These are phyloP conservation scores for Morone saxatilis DNA, from an alignment of 2,113 vertebrate genomes.

Conservation along the genomic window DNA sequence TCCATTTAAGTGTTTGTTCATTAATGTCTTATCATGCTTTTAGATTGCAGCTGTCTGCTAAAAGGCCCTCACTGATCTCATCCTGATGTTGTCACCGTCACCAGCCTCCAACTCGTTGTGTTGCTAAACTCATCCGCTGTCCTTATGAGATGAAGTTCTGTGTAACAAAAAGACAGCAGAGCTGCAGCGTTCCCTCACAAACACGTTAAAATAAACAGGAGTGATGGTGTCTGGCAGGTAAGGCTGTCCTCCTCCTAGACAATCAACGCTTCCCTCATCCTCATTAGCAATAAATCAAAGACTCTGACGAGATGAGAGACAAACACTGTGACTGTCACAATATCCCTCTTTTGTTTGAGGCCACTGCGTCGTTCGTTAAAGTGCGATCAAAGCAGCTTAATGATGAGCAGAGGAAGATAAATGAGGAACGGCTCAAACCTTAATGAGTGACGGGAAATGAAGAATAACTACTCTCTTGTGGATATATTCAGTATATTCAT, in stretches of 20 bases:
- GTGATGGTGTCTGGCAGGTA: slow-evolving; percentile 27
- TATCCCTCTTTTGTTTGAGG: slow-evolving; percentile 63
- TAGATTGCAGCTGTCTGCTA: background rate
- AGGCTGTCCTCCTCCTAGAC: slow-evolving; percentile 17
- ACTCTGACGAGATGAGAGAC: slow-evolving; percentile 47
- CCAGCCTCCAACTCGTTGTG: background rate
- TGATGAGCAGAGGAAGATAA: slow-evolving; percentile 66
- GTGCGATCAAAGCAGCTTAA: slow-evolving; percentile 75
- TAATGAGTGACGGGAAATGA: slow-evolving; percentile 61
- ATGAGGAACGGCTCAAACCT: slow-evolving; percentile 51
- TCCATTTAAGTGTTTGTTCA: background rate
- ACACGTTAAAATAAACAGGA: background rate
- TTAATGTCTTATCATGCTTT: background rate
- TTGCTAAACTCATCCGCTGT: background rate
- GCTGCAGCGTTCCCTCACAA: slow-evolving; percentile 3
- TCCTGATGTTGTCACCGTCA: background rate
- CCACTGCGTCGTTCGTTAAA: slow-evolving; percentile 42
- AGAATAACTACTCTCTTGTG: slow-evolving; percentile 65
- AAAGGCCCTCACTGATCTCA: background rate
- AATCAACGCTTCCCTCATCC: slow-evolving; percentile 47
- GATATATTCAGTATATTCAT: slow-evolving; percentile 61
- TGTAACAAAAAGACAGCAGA: background rate
- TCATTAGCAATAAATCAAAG: slow-evolving; percentile 63
- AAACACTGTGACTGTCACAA: slow-evolving; percentile 52
- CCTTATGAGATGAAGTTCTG: background rate